Evolutionary conservation across 2,113 vertebrate genomes (phyloP).

Genomic region (Riparia riparia): DNA sequence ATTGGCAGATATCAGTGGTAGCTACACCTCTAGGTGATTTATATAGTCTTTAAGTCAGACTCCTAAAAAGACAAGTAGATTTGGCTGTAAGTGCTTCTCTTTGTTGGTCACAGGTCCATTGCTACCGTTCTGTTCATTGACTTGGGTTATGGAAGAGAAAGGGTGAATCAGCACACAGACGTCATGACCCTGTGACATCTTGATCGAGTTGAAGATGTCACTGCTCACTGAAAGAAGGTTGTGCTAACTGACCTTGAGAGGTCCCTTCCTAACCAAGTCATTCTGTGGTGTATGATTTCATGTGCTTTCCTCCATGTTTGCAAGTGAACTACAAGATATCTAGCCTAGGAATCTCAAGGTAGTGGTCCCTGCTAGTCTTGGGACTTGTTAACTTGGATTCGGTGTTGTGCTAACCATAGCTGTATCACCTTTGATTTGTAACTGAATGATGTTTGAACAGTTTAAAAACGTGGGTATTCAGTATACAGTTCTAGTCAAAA

Average conservation of each 20-base stretch:
- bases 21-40: neutral
- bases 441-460: neutral
- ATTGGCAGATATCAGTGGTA: neutral
- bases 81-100: neutral
- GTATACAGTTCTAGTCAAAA: neutral
- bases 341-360: neutral
- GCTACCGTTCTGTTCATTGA: neutral
- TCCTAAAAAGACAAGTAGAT: neutral
- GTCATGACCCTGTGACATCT: fast-evolving
- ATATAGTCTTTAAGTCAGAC: neutral
- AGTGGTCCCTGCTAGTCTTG: neutral
- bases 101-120: fast-evolving
- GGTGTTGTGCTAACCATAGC: fast-evolving
- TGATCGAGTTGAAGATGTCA: neutral
- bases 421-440: neutral
- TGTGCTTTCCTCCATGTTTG: neutral
- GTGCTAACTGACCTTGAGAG: neutral
- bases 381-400: neutral
- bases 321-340: fast-evolving
- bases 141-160: neutral
- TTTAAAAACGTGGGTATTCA: neutral
- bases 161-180: fast-evolving
- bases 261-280: neutral
- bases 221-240: neutral
- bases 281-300: neutral